Base-by-base conservation (phyloP, 2,888 invertebrate species). In the Nomada goodeniana region DNA sequence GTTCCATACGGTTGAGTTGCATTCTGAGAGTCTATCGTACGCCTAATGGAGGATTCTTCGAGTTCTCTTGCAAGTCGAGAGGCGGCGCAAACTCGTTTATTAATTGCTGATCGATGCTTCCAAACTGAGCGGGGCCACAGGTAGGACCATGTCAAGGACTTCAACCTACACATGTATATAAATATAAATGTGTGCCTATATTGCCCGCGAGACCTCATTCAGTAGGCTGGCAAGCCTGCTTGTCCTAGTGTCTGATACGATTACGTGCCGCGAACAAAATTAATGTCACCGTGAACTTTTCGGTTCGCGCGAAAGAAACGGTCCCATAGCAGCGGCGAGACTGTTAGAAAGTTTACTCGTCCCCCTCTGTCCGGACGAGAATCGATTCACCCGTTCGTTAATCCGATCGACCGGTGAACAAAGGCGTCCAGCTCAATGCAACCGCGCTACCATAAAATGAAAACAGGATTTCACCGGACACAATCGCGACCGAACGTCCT, bases 71-170 rank as follows among this genome's bases (percentile, higher is more conserved):
- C 61, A 20, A 59, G 44, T 75, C 80, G 69, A 86, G 76, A 68
- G 65, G 59, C 80, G 59, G 70, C 72, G 88, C 76, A 88, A 83
- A 87, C 84, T 89, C 87, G 85, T 89, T 83, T 89, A 87, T 80
- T 87, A 89, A 90, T 87, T 89, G 89, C 87, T 87, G 88, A 92
- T 91, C 89, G 87, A 89, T 90, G 85, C 80, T 72, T 55, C 67
- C 75, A 75, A 83, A 85, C 80, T 65, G 77, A 75, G 76, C 83
- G 44, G 69, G 83, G 80, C 55, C 71, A 77, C 78, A 47, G 77
- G 44, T 76, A 80, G 72, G 72, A 36, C 73, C 75, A 65, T 86
- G 85, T 89, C 86, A 88, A 89, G 86, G 83, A 82, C 84, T 80
- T 10, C 2, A 50, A 50, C 3, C 18, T 50, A 18, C 50, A 42